These are phyloP conservation scores for Turritopsis dohrnii DNA, from an alignment of 30 jellyfish, hydroid and myxozoan genomes.

Conservation along the genomic window DNA sequence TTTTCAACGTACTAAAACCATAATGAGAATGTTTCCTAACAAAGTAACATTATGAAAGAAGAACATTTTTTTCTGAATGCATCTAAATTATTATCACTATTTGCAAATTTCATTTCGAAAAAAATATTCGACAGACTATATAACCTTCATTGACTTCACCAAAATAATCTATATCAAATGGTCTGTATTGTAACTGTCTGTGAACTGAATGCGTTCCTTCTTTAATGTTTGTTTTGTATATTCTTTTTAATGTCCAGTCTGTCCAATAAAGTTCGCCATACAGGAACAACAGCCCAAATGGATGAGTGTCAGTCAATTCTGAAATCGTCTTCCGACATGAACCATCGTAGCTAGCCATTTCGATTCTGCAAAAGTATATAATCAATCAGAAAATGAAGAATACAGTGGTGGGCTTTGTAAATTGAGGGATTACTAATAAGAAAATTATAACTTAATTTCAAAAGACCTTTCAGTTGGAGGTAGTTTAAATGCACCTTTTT, in stretches of 20 bases:
- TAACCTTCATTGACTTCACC: not conserved
- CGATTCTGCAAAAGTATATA: not conserved
- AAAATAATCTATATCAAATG: not conserved
- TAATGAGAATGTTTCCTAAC: too few species aligned
- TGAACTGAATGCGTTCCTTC: not conserved
- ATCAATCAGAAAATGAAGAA: not conserved
- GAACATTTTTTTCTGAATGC: too few species aligned
- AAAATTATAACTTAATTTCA: too few species aligned
- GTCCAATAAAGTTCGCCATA: not conserved
- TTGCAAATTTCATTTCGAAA: too few species aligned
- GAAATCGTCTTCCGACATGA: not conserved
- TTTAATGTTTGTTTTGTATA: not conserved
- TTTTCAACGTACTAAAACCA: too few species aligned
- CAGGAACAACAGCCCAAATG: not conserved
- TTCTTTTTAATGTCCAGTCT: not conserved
- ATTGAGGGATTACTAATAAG: not conserved
- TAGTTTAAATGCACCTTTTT: too few species aligned
- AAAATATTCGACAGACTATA: too few species aligned
- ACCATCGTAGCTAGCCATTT: slow-evolving; percentile 17
- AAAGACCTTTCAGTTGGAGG: too few species aligned
- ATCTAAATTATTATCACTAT: too few species aligned
- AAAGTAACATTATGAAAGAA: too few species aligned
- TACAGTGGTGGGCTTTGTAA: too few species aligned
- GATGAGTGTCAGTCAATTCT: not conserved
- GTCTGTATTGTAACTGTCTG: not conserved